These are phyloP conservation scores for Salarias fasciatus DNA, from an alignment of 2,797 vertebrate genomes.

Conservation along the genomic window DNA sequence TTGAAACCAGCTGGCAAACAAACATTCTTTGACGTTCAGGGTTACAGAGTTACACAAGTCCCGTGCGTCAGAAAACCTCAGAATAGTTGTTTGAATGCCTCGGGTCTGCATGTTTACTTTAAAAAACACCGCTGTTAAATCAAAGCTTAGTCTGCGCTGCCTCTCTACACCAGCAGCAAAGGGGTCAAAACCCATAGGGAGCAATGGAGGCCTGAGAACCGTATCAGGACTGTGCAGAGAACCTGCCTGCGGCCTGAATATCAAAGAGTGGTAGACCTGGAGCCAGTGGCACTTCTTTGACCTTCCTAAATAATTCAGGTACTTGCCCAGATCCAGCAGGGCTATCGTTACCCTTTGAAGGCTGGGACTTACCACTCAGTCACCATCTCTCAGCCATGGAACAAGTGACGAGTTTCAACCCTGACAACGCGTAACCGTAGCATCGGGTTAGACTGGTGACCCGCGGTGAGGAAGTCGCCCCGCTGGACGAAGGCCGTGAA, in stretches of 20 bases:
- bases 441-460: not conserved
- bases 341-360: conserved; percentile 15
- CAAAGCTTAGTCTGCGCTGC: not conserved
- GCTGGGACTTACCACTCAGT: conserved; percentile 31
- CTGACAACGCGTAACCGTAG: conserved; percentile 13
- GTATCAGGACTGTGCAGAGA: conserved; percentile 40
- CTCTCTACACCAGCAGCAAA: not conserved
- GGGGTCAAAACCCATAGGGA: conserved; percentile 6
- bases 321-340: conserved; percentile 24
- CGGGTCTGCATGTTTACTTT: not conserved
- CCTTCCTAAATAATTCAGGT: conserved; percentile 67
- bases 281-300: conserved; percentile 56
- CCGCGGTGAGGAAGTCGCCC: conserved; percentile 26
- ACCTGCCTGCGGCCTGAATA: conserved; percentile 36
- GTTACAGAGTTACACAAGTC: conserved; percentile 1
- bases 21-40: conserved; percentile 24
- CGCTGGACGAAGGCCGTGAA: not conserved
- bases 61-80: conserved; percentile 4
- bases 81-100: not conserved
- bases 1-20: not conserved
- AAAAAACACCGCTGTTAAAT: conserved; percentile 1
- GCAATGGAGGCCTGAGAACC: conserved; percentile 4
- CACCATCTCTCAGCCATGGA: conserved; percentile 47
- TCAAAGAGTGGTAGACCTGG: conserved; percentile 32
- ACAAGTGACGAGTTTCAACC: conserved; percentile 61